Evolutionary conservation across 2,888 invertebrate species (phyloP).

Genomic region (Diadromus collaris): DNA sequence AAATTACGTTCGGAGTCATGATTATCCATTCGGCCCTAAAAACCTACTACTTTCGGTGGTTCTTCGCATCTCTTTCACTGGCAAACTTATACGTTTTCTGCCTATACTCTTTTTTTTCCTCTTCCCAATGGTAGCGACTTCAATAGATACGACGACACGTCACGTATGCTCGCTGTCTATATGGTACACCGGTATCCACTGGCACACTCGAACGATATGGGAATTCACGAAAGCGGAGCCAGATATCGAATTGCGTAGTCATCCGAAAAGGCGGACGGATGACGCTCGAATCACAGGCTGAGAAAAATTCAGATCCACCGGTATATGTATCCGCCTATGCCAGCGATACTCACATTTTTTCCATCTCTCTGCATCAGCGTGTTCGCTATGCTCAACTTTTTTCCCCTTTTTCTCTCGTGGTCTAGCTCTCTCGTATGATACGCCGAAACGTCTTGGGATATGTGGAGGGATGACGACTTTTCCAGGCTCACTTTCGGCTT

Average conservation of each 20-base stretch:
- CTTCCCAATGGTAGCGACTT: conserved; percentile 28
- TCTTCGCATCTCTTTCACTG: conserved; percentile 45
- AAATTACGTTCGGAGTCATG: no score
- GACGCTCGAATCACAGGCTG: conserved; percentile 69
- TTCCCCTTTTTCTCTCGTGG: conserved; percentile 29
- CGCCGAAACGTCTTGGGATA: conserved; percentile 51
- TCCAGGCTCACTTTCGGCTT: conserved; percentile 43
- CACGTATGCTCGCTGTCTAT: conserved; percentile 9
- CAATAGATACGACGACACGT: conserved; percentile 46
- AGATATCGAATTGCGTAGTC: conserved; percentile 77
- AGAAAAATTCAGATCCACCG: conserved; percentile 71
- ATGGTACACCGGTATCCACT: conserved; percentile 28
- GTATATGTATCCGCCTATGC: conserved; percentile 41
- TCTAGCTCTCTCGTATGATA: conserved; percentile 47
- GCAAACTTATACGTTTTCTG: conserved; percentile 42
- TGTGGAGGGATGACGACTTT: conserved; percentile 49
- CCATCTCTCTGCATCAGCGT: conserved; percentile 5
- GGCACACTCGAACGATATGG: conserved; percentile 56
- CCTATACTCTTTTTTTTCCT: not conserved
- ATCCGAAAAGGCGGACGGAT: conserved; percentile 74
- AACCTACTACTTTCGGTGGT: not conserved
- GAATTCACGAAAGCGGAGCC: conserved; percentile 52
- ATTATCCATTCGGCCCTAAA: no score
- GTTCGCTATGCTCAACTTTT: conserved; percentile 4
- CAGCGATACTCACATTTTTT: conserved; percentile 15